These are phyloP conservation scores for Pagetopsis macropterus DNA, from an alignment of 2,797 vertebrate genomes.

Conservation along the genomic window DNA sequence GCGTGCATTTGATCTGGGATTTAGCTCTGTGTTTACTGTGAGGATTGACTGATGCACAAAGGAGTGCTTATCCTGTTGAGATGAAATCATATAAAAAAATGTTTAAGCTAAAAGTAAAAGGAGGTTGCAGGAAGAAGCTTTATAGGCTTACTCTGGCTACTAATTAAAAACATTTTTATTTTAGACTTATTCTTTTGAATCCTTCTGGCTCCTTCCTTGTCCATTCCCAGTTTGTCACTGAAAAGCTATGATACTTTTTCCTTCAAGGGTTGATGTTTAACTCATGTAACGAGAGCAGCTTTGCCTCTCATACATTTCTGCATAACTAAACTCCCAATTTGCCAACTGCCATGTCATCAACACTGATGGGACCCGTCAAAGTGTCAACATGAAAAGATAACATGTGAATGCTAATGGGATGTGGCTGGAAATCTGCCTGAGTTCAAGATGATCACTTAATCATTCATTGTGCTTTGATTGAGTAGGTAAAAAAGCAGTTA, in stretches of 20 bases:
- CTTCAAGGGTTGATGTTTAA: constrained; percentile 17
- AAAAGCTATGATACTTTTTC: constrained; percentile 19
- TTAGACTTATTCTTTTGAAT: neutral
- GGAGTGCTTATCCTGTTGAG: neutral
- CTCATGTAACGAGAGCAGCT: constrained; percentile 28
- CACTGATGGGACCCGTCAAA: constrained; percentile 45
- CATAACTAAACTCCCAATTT: constrained; percentile 52
- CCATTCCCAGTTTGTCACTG: neutral
- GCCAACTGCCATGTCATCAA: constrained; percentile 40
- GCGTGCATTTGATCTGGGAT: no score
- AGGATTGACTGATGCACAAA: constrained; percentile 6
- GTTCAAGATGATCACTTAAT: constrained; percentile 34
- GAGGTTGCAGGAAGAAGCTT: neutral
- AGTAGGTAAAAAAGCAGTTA: constrained; percentile 54
- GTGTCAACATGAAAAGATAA: constrained; percentile 47
- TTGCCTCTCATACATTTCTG: constrained; percentile 45
- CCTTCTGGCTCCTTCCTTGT: neutral
- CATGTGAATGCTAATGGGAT: constrained; percentile 49
- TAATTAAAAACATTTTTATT: neutral
- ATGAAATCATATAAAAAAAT: neutral
- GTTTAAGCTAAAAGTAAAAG: constrained; percentile 4
- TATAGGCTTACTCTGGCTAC: neutral
- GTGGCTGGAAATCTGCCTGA: constrained; percentile 39
- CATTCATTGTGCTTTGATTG: constrained; percentile 48
- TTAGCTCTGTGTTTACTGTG: no score